These are phyloP conservation scores for Epirrhoe alternata DNA, from an alignment of 2,888 invertebrate species.

Conservation along the genomic window DNA sequence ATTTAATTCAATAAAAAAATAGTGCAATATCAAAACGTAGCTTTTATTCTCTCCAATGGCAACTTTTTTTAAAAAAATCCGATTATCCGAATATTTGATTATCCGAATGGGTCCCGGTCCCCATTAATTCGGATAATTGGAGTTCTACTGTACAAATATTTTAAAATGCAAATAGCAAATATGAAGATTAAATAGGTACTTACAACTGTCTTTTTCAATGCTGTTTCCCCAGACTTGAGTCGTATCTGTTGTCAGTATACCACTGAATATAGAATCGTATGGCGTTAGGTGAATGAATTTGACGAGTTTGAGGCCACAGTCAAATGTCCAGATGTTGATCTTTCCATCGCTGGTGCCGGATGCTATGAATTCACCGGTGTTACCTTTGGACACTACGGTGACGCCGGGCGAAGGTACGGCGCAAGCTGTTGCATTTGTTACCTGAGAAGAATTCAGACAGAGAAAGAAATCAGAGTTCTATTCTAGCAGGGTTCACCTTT, in stretches of 20 bases:
- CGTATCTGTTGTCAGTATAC: slow-evolving; percentile 71
- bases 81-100: too few relatives aligned
- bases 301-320: slow-evolving; percentile 89
- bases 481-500: too few relatives aligned
- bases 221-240: slow-evolving; percentile 80
- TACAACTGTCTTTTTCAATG: slow-evolving; percentile 77
- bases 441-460: slow-evolving; percentile 53
- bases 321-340: slow-evolving; percentile 93
- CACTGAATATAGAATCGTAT: slow-evolving; percentile 81
- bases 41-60: too few relatives aligned
- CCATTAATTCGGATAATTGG: too few relatives aligned
- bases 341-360: slow-evolving; percentile 86
- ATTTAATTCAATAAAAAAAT: too few relatives aligned
- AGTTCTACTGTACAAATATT: too few relatives aligned
- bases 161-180: background rate
- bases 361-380: slow-evolving; percentile 85
- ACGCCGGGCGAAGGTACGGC: slow-evolving; percentile 86
- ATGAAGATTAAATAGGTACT: slow-evolving; percentile 49
- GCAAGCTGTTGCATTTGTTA: slow-evolving; percentile 93
- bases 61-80: too few relatives aligned
- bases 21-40: too few relatives aligned
- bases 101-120: too few relatives aligned
- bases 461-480: background rate
- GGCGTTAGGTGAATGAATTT: slow-evolving; percentile 84
- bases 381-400: slow-evolving; percentile 86